These are phyloP conservation scores for Pocillopora meandrina DNA, from an alignment of 92 coral and sea anemone species.

Conservation along the genomic window DNA sequence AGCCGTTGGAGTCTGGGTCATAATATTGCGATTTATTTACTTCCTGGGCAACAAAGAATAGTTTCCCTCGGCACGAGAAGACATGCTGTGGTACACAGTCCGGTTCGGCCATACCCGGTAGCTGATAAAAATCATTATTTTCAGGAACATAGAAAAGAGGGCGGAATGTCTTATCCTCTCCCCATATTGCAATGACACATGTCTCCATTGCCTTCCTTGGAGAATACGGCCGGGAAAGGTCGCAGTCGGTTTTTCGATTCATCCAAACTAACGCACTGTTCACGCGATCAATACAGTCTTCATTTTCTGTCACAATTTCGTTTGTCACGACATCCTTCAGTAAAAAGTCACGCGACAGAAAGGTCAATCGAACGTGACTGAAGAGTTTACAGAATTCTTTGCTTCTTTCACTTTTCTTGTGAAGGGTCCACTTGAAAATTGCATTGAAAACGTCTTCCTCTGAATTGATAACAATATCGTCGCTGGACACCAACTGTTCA, in stretches of 20 bases:
- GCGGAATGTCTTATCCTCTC: neutral
- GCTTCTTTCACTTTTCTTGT: conserved; percentile 11
- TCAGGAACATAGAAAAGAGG: neutral
- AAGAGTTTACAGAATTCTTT: conserved; percentile 8
- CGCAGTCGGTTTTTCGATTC: neutral
- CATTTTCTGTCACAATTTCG: conserved; percentile 1
- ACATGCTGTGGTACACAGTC: neutral
- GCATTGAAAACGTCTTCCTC: conserved; percentile 9
- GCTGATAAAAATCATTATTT: neutral
- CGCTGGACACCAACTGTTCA: conserved; percentile 19
- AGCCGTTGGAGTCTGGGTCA: conserved; percentile 15
- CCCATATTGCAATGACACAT: neutral
- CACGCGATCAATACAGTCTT: conserved; percentile 4
- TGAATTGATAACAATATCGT: neutral
- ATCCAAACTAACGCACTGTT: conserved; percentile 1
- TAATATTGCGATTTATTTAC: neutral
- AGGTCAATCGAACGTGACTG: conserved; percentile 17
- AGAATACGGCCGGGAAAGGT: conserved; percentile 14
- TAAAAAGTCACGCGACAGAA: conserved; percentile 18
- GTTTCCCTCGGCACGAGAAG: conserved; percentile 4
- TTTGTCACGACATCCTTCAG: neutral
- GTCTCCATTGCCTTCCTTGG: neutral
- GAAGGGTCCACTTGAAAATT: neutral
- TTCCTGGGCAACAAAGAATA: neutral
- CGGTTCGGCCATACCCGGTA: neutral